Evolutionary conservation across 2,888 invertebrate genomes (phyloP).

Genomic region (Diarsia brunnea): DNA sequence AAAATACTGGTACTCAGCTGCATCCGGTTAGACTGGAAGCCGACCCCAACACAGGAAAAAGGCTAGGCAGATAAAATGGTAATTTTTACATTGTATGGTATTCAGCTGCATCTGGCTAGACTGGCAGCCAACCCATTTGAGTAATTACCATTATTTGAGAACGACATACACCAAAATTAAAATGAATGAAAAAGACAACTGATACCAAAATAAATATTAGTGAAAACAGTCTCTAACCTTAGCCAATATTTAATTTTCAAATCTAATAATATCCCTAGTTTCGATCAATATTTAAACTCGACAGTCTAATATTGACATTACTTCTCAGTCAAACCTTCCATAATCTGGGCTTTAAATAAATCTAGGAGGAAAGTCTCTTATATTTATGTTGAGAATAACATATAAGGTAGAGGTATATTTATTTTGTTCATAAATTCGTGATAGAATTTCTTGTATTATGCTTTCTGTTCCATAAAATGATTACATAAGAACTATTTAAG

Average conservation of each 20-base stretch:
- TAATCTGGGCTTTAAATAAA: conserved; percentile 34
- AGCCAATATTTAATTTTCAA: conserved; percentile 21
- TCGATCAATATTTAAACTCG: conserved; percentile 20
- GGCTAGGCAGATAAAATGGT: too few species aligned
- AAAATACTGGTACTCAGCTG: too few species aligned
- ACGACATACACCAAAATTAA: background rate
- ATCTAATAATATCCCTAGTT: conserved; percentile 3
- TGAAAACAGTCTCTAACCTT: background rate
- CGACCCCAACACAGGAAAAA: too few species aligned
- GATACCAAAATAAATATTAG: conserved; percentile 7
- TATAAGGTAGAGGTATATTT: background rate
- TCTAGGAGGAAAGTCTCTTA: conserved; percentile 21
- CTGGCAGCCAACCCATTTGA: too few species aligned
- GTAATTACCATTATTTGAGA: too few species aligned
- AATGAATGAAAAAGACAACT: background rate
- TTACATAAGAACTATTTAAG: background rate
- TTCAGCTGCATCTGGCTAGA: too few species aligned
- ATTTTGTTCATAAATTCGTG: background rate
- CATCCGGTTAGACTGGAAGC: too few species aligned
- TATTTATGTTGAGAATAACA: conserved; percentile 25
- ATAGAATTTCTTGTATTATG: background rate
- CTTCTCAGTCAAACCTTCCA: conserved; percentile 22
- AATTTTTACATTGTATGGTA: too few species aligned
- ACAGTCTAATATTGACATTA: conserved; percentile 25
- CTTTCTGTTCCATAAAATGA: background rate